Evolutionary conservation across 2,797 vertebrate species (phyloP).

Genomic region (Thunnus albacares): DNA sequence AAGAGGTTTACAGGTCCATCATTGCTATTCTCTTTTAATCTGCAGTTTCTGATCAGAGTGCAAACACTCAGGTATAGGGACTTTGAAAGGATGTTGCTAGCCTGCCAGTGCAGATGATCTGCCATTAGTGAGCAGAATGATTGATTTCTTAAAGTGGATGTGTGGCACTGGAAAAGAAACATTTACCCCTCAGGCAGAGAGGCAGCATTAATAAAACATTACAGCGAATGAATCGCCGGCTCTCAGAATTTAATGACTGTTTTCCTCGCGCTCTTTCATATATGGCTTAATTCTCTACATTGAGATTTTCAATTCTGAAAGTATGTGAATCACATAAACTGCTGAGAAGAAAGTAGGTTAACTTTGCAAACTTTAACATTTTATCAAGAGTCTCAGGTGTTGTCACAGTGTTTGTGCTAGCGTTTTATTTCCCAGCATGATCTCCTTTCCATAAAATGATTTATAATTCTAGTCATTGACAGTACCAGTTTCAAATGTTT

Average conservation of each 20-base stretch:
- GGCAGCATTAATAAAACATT: slow-evolving; percentile 85
- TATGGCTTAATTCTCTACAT: slow-evolving; percentile 59
- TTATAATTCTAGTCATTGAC: slow-evolving; percentile 56
- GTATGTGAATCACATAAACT: neutral
- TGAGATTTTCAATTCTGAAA: slow-evolving; percentile 38
- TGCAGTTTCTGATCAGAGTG: slow-evolving; percentile 53
- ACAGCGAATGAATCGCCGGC: slow-evolving; percentile 70
- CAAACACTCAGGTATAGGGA: slow-evolving; percentile 30
- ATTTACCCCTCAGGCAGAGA: slow-evolving; percentile 79
- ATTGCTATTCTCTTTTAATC: slow-evolving; percentile 46
- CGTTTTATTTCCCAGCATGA: slow-evolving; percentile 31
- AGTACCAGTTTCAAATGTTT: slow-evolving; percentile 63
- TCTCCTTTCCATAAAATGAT: slow-evolving; percentile 21
- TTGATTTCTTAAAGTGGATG: slow-evolving; percentile 76
- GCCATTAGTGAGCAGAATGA: slow-evolving; percentile 78
- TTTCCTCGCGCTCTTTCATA: slow-evolving; percentile 46
- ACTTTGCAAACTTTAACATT: slow-evolving; percentile 46
- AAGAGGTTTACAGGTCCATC: slow-evolving; percentile 33
- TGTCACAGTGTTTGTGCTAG: slow-evolving; percentile 33
- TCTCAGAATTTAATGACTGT: slow-evolving; percentile 72
- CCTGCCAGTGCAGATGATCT: slow-evolving; percentile 63
- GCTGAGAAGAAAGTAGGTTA: slow-evolving; percentile 13
- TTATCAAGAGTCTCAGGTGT: slow-evolving; percentile 30
- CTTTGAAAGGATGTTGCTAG: slow-evolving; percentile 62
- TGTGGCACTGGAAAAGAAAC: slow-evolving; percentile 73